Percentiles rank a stretch among this genome's conserved stretches.
Conservation (phyloP, 2,888 invertebrate species). For the Timema cristinae region DNA sequence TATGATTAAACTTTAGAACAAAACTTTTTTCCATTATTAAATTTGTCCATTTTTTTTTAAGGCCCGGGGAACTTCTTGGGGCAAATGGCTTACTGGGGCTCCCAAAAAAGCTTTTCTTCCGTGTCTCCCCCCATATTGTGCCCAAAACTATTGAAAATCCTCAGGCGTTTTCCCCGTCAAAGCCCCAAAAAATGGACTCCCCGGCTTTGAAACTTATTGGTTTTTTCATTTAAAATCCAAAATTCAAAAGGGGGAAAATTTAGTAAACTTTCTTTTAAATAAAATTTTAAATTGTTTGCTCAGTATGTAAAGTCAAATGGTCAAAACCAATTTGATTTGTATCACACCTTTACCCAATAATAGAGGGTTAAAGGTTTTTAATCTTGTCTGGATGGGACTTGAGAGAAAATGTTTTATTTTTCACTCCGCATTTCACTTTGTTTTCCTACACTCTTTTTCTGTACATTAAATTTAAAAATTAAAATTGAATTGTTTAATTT, state of each 20-base stretch:
- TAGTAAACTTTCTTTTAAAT: background rate
- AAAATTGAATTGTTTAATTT: too few species aligned
- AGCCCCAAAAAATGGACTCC: conserved; percentile 93
- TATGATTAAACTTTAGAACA: background rate
- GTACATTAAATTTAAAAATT: too few species aligned
- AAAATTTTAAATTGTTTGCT: too few species aligned
- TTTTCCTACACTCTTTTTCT: too few species aligned
- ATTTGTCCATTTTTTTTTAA: conserved; percentile 45
- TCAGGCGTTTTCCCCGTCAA: conserved; percentile 97
- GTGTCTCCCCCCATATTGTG: conserved; percentile 95
- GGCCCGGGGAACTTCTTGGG: conserved; percentile 91
- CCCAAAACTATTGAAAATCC: conserved; percentile 94
- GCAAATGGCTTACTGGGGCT: conserved; percentile 99
- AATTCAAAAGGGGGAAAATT: conserved; percentile 78
- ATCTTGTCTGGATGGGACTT: too few species aligned
- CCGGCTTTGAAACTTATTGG: conserved; percentile 95
- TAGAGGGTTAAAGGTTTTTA: too few species aligned
- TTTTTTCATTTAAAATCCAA: conserved; percentile 96
- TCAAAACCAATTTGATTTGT: too few species aligned
- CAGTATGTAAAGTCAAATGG: too few species aligned
- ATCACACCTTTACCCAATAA: too few species aligned
- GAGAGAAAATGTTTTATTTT: too few species aligned
- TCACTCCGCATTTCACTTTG: too few species aligned
- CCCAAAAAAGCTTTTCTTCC: conserved; percentile 98
- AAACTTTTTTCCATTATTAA: background rate